Evolutionary conservation across 1,140 invertebrate genomes (phyloP).

Genomic region (Parasteatoda tepidariorum): DNA sequence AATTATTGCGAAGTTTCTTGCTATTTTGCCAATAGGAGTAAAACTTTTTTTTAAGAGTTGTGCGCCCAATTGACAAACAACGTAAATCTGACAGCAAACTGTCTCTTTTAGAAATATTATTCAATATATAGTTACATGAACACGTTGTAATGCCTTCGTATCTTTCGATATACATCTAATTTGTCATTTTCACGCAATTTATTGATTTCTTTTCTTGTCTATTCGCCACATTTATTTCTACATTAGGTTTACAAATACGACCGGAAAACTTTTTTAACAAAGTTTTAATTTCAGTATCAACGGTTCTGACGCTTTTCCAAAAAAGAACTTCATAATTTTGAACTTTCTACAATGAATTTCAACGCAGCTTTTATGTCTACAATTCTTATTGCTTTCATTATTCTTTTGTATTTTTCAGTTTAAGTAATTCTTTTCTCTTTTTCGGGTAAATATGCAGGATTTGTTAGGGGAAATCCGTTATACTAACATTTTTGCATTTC

Average conservation of each 20-base stretch:
- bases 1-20: background rate
- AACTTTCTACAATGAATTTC: background rate
- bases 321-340: background rate
- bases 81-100: background rate
- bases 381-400: background rate
- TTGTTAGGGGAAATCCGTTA: too few species aligned
- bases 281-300: background rate
- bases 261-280: too few species aligned
- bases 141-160: too few species aligned
- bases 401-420: background rate
- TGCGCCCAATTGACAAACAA: background rate
- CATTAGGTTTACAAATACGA: too few species aligned
- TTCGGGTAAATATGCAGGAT: constrained; percentile 40
- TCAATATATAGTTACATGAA: too few species aligned
- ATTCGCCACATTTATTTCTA: too few species aligned
- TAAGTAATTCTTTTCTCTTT: constrained; percentile 2
- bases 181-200: too few species aligned
- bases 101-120: too few species aligned
- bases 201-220: too few species aligned
- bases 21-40: background rate
- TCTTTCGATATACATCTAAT: too few species aligned
- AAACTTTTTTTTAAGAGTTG: background rate
- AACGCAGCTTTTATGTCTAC: background rate
- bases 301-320: too few species aligned
- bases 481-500: too few species aligned